Conservation (phyloP, 2,888 invertebrate species). For the Oscheius sp. region DNA sequence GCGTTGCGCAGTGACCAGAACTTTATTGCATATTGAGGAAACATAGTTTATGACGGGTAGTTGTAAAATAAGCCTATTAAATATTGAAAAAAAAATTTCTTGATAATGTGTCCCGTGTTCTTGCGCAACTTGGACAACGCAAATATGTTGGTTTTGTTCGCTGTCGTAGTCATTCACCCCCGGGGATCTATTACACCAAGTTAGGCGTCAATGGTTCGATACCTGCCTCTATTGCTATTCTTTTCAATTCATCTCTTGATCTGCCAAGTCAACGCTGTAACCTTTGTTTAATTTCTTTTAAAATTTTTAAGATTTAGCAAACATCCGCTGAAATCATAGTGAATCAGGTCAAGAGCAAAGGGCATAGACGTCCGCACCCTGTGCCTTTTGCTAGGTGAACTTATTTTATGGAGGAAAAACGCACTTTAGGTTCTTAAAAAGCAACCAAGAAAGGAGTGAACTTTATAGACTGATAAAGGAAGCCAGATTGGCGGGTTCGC, state of each 20-base stretch:
- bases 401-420: neutral
- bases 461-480: constrained; percentile 27
- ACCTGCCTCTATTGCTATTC: neutral
- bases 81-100: neutral
- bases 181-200: constrained; percentile 13
- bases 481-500: constrained; percentile 13
- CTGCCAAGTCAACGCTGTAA: neutral
- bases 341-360: constrained; percentile 13
- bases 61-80: neutral
- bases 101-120: constrained; percentile 29
- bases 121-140: constrained; percentile 30
- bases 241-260: neutral
- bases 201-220: constrained; percentile 5
- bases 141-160: constrained; percentile 32
- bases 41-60: neutral
- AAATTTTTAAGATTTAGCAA: constrained; percentile 13
- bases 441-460: constrained; percentile 12
- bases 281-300: neutral
- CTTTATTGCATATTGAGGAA: neutral
- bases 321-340: constrained; percentile 11
- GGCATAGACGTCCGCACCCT: constrained; percentile 23
- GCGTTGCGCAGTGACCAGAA: constrained; percentile 3
- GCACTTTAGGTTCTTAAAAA: constrained; percentile 14
- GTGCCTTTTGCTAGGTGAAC: constrained; percentile 15
- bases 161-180: constrained; percentile 25